Evolutionary conservation across 2,888 invertebrate genomes (phyloP).

Genomic region (Glyphotaelius pellucidus): DNA sequence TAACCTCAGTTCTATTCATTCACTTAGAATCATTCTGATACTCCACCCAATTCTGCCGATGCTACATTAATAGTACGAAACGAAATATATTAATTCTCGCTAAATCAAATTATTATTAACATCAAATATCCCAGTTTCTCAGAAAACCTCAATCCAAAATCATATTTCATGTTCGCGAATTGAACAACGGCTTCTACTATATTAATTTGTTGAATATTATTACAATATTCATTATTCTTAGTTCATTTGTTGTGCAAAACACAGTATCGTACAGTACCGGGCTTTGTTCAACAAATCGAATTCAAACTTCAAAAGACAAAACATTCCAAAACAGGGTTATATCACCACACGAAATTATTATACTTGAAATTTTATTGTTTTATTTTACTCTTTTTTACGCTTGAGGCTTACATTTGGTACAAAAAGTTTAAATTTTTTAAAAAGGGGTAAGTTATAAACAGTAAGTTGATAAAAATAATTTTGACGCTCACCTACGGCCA

Average conservation of each 20-base stretch:
- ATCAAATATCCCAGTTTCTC: neutral
- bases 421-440: too few species aligned
- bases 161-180: neutral
- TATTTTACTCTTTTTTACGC: too few species aligned
- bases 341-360: neutral
- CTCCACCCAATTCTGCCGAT: neutral
- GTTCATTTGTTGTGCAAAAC: conserved; percentile 2
- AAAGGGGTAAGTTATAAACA: too few species aligned
- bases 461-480: too few species aligned
- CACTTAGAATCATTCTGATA: neutral
- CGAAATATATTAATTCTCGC: too few species aligned
- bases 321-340: neutral
- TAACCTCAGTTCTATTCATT: too few species aligned
- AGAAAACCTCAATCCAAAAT: neutral
- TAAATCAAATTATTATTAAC: neutral
- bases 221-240: neutral
- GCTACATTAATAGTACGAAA: too few species aligned
- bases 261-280: neutral
- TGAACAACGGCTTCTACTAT: neutral
- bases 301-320: neutral
- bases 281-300: neutral
- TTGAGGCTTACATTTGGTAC: too few species aligned
- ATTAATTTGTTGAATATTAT: neutral
- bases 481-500: too few species aligned
- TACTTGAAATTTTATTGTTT: neutral